Evolutionary conservation across 2,888 invertebrate genomes (phyloP), one percentile per base, ranked within the genome.

Genomic region (Ormyrus thymus): DNA sequence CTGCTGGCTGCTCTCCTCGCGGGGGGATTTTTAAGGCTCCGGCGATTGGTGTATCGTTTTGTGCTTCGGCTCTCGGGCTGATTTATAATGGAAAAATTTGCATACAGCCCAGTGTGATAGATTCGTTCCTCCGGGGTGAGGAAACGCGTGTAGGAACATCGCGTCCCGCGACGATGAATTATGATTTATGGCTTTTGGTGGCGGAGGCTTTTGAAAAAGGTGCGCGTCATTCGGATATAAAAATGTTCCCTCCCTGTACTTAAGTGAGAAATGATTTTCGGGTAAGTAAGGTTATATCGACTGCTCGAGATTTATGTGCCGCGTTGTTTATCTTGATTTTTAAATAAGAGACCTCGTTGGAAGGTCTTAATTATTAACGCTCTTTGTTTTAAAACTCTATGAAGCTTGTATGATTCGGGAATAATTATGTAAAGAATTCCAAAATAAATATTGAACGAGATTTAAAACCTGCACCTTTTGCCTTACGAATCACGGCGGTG

Each of bases 1-100:
- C 68, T 75, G 48, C 59, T 61, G 53, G 7, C n/a, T 64, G 8
- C 10, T 66, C 43, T 50, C 10, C 62, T 53, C 51, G 5, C 46
- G 46, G 7, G 46, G 7, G 29, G 29, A 29, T 59, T 13, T 53
- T 50, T 51, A 15, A 68, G 10, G 59, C 46, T 43, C 13, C 29
- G 29, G 15, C 13, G 69, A 56, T 56, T 10, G 69, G 15, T 55
- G 64, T 58, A 51, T 58, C 46, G 11, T 15, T 29, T 71, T 55
- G 46, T 59, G 68, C 15, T 15, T 13, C 53, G 11, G 6, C 58
- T 46, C 51, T 4, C 29, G n/a, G 51, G 29, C 29, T 59, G 45
- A 76, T 70, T 70, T 70, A 70, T 70, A 76, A 76, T 64, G 69
- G 56, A 8, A 45, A 45, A 56, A 77, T 77, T 77, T 71, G 76